A percentile compares a stretch with the other conserved stretches of the same genome.
Evolutionary conservation across 2,888 invertebrate genomes (phyloP).

Genomic region (Pristionchus maxplancki): DNA sequence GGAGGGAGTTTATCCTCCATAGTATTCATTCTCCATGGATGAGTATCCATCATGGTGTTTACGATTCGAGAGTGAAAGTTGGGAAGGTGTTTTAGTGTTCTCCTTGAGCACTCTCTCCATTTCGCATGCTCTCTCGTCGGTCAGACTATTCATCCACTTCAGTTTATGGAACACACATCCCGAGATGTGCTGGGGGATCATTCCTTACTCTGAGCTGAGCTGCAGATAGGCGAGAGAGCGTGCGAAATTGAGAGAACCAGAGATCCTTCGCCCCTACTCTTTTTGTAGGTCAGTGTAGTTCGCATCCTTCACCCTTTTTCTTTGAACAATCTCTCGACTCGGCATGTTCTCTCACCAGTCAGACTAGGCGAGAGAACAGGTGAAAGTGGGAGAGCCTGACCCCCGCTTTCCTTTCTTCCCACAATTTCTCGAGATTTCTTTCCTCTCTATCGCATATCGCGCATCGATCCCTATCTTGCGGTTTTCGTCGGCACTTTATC

Average conservation of each 20-base stretch:
- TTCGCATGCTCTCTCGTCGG: not conserved
- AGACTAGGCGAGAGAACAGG: too few relatives aligned
- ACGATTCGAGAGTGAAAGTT: not conserved
- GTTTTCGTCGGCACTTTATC: not conserved
- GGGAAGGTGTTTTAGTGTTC: slow-evolving; percentile 11
- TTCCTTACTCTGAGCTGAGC: not conserved
- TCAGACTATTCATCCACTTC: not conserved
- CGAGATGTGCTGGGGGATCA: too few relatives aligned
- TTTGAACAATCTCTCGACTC: slow-evolving; percentile 15
- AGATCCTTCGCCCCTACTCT: slow-evolving; percentile 10
- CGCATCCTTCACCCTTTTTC: not conserved
- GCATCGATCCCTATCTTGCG: not conserved
- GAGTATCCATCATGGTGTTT: not conserved
- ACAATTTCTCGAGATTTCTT: slow-evolving; percentile 35
- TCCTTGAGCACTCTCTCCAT: not conserved
- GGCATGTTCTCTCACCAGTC: too few relatives aligned
- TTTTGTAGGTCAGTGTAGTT: slow-evolving; percentile 46
- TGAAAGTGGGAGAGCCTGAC: too few relatives aligned
- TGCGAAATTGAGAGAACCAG: not conserved
- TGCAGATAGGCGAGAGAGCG: not conserved
- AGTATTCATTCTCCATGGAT: not conserved
- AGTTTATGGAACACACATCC: slow-evolving; percentile 13
- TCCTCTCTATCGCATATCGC: not conserved
- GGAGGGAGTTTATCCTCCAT: not conserved
- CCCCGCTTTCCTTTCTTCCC: too few relatives aligned